These are phyloP conservation scores for Drosophila bocki DNA, from an alignment of 1,140 invertebrate species.

Conservation along the genomic window DNA sequence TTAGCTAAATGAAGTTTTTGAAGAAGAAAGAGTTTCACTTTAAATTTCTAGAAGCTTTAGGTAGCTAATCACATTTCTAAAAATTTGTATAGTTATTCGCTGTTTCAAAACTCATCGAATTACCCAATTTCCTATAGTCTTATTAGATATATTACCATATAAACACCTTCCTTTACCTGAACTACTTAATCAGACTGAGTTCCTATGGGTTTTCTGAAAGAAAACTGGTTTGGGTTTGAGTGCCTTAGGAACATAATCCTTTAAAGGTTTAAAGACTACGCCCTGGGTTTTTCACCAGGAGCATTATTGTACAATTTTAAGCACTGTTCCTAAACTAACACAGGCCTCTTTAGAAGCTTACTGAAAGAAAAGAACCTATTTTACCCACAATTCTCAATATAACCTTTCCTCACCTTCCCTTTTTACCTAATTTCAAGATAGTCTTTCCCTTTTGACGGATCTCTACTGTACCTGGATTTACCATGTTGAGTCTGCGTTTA, in stretches of 20 bases:
- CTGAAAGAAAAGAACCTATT: background rate
- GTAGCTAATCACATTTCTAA: background rate
- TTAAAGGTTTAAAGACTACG: background rate
- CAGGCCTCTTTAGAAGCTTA: background rate
- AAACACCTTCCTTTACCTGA: background rate
- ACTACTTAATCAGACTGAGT: background rate
- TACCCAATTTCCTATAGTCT: background rate
- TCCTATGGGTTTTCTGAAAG: background rate
- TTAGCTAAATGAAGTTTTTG: background rate
- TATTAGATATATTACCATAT: background rate
- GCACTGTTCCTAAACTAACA: background rate
- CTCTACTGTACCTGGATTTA: slow-evolving; percentile 11
- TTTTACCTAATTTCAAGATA: background rate
- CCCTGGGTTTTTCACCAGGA: background rate
- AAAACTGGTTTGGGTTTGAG: background rate
- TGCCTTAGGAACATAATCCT: background rate
- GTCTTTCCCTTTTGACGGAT: no score
- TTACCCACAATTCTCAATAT: background rate
- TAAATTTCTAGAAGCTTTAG: background rate
- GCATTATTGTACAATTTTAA: background rate
- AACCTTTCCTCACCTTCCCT: background rate
- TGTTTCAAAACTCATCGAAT: background rate
- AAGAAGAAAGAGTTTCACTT: background rate
- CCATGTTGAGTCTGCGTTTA: slow-evolving; percentile 9
- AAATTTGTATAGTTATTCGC: background rate